Evolutionary conservation across 2,797 vertebrate genomes (phyloP).

Genomic region (Rhinogobio ventralis): DNA sequence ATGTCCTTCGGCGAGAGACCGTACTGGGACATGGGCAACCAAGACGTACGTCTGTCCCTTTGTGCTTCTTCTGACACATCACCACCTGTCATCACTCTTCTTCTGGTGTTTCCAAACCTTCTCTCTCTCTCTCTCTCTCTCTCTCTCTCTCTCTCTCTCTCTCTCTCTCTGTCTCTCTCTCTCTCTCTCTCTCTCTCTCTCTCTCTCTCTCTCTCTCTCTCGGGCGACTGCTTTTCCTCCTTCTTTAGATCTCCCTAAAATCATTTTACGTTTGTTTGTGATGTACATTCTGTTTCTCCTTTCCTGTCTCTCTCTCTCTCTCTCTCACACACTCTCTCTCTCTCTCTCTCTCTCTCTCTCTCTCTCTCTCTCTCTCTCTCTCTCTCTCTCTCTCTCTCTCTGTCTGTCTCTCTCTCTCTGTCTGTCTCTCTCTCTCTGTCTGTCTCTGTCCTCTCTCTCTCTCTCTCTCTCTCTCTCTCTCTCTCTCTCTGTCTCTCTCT

Average conservation of each 20-base stretch:
- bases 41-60: constrained; percentile 85
- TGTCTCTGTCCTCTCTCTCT: no score
- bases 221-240: background rate
- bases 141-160: background rate
- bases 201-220: background rate
- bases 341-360: no score
- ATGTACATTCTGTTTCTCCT: constrained; percentile 6
- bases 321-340: no score
- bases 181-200: background rate
- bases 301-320: background rate
- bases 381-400: no score
- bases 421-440: background rate
- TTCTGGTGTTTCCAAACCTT: background rate
- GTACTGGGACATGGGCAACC: constrained; percentile 98
- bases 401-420: no score
- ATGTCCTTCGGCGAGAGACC: constrained; percentile 96
- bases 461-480: no score
- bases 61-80: background rate
- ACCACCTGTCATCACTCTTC: background rate
- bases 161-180: background rate
- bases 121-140: background rate
- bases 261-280: constrained; percentile 9
- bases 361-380: no score
- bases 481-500: no score
- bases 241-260: constrained; percentile 19